A percentile compares a stretch with the other conserved stretches of the same genome.
Evolutionary conservation across 2,113 vertebrate genomes (phyloP).

Genomic region (Grallaria varia): DNA sequence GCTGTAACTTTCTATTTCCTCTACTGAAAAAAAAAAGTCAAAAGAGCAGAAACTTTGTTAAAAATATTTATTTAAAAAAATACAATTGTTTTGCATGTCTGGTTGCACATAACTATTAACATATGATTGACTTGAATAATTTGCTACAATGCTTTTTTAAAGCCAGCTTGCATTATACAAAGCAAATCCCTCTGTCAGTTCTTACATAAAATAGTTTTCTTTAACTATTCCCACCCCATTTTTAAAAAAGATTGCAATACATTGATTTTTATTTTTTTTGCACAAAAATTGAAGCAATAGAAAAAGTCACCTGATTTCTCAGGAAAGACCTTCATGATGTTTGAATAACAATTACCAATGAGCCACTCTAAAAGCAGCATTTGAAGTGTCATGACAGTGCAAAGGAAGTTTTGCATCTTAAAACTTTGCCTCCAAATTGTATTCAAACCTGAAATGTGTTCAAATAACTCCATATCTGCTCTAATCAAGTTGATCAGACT

Average conservation of each 20-base stretch:
- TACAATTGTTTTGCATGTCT: slow-evolving; percentile 77
- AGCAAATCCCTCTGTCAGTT: slow-evolving; percentile 74
- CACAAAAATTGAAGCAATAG: slow-evolving; percentile 72
- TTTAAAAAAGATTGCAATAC: slow-evolving; percentile 65
- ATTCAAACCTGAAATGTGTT: background rate
- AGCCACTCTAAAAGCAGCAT: background rate
- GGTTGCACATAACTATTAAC: slow-evolving; percentile 76
- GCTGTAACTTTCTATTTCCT: background rate
- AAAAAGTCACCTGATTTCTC: slow-evolving; percentile 63
- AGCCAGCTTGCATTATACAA: slow-evolving; percentile 75
- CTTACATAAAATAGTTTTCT: slow-evolving; percentile 73
- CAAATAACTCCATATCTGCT: background rate
- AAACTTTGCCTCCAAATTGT: background rate
- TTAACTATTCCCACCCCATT: slow-evolving; percentile 42
- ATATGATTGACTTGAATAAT: slow-evolving; percentile 71
- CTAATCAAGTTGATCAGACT: background rate
- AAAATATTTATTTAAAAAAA: slow-evolving; percentile 87
- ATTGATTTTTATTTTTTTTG: slow-evolving; percentile 45
- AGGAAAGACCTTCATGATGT: slow-evolving; percentile 50
- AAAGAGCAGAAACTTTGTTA: slow-evolving; percentile 63
- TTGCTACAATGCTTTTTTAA: slow-evolving; percentile 74
- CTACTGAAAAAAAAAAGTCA: background rate
- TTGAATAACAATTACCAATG: background rate
- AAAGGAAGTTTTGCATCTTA: background rate
- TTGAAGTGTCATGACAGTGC: background rate